These are phyloP conservation scores for Boloria selene DNA, from an alignment of 2,888 invertebrate genomes.

Conservation along the genomic window DNA sequence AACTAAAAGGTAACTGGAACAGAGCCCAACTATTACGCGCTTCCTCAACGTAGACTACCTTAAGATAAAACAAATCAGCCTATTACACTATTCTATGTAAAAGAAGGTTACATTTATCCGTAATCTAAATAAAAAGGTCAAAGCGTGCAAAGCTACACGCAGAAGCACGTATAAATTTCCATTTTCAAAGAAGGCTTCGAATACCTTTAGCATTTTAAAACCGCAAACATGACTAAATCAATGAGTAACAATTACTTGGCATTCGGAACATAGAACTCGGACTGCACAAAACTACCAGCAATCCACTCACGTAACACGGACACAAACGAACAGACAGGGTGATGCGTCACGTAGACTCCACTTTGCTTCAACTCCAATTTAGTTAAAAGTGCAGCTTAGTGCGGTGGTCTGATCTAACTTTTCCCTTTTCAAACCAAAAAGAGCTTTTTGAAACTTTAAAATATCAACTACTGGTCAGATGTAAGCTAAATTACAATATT, in stretches of 20 bases:
- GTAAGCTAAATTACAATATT: not conserved
- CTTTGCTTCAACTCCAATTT: slow-evolving; percentile 76
- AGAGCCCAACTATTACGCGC: no score
- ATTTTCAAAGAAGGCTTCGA: not conserved
- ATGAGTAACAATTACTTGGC: slow-evolving; percentile 58
- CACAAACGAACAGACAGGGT: slow-evolving; percentile 64
- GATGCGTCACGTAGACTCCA: slow-evolving; percentile 69
- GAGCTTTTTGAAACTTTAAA: slow-evolving; percentile 42
- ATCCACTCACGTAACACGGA: slow-evolving; percentile 68
- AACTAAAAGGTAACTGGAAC: no score
- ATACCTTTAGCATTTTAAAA: slow-evolving; percentile 15
- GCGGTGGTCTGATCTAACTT: slow-evolving; percentile 63
- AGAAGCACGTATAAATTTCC: slow-evolving; percentile 4
- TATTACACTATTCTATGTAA: no score
- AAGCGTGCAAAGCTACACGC: no score
- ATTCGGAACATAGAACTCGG: slow-evolving; percentile 43
- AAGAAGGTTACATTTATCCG: no score
- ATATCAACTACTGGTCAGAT: not conserved
- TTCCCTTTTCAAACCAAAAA: slow-evolving; percentile 52
- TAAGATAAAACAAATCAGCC: no score
- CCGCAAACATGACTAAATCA: slow-evolving; percentile 42
- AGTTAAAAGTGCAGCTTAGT: slow-evolving; percentile 76
- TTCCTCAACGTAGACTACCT: no score
- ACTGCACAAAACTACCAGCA: slow-evolving; percentile 36
- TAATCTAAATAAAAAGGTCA: no score